Conservation (phyloP, 1,140 invertebrate genomes). For the Polyergus mexicanus region DNA sequence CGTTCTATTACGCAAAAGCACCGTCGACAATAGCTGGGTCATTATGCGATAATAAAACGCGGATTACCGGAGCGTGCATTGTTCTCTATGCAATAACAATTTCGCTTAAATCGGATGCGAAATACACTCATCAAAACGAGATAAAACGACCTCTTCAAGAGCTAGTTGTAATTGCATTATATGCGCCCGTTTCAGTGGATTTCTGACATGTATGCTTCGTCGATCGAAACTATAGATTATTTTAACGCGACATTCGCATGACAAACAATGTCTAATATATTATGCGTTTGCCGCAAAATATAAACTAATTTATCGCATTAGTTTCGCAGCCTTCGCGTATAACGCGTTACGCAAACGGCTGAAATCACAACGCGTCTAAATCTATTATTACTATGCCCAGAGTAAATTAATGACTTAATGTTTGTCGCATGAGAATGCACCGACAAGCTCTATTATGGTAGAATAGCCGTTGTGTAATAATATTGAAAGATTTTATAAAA, state of each 20-base stretch:
- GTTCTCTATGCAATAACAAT: conserved; percentile 49
- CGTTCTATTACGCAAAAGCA: conserved; percentile 39
- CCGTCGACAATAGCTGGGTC: conserved; percentile 28
- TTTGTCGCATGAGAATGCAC: conserved; percentile 18
- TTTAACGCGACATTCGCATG: conserved; percentile 22
- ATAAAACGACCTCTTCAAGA: neutral
- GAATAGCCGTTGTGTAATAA: conserved; percentile 14
- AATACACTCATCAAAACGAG: conserved; percentile 29
- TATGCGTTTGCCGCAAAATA: conserved; percentile 35
- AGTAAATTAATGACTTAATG: conserved; percentile 53
- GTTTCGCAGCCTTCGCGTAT: conserved; percentile 29
- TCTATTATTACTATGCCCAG: conserved; percentile 47
- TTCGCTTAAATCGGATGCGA: conserved; percentile 25
- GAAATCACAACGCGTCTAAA: conserved; percentile 47
- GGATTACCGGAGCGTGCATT: conserved; percentile 38
- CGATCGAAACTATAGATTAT: conserved; percentile 24
- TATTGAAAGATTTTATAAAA: neutral
- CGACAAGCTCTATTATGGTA: neutral
- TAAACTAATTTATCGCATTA: conserved; percentile 58
- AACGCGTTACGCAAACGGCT: conserved; percentile 35
- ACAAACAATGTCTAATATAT: conserved; percentile 56
- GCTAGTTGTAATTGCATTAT: conserved; percentile 10
- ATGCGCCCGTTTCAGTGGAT: neutral
- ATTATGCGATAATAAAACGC: conserved; percentile 58
- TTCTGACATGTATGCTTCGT: conserved; percentile 16